A percentile compares a stretch with the other conserved stretches of the same genome.
Conservation (phyloP, 2,113 vertebrate species). For the Maccullochella peelii region DNA sequence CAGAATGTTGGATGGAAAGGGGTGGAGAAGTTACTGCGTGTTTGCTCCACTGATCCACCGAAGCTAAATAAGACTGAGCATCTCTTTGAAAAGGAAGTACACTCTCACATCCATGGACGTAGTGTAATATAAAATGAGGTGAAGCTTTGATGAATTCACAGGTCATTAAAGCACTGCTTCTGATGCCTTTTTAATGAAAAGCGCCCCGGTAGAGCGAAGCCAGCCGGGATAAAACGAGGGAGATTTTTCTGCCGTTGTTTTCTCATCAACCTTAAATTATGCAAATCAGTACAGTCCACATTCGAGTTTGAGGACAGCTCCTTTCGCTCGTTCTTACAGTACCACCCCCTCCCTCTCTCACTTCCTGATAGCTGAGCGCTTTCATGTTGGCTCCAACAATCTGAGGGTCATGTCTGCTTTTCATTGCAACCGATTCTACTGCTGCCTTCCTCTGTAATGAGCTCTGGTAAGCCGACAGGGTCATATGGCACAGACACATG, state of each 20-base stretch:
- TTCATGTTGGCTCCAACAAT: slow-evolving; percentile 72
- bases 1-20: not conserved
- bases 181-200: slow-evolving; percentile 78
- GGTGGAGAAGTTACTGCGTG: slow-evolving; percentile 9
- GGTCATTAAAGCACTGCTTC: slow-evolving; percentile 74
- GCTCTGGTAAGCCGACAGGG: slow-evolving; percentile 58
- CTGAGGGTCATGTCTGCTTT: slow-evolving; percentile 74
- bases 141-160: slow-evolving; percentile 66
- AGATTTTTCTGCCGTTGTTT: slow-evolving; percentile 78
- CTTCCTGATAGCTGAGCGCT: slow-evolving; percentile 45
- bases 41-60: slow-evolving; percentile 32
- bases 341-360: not conserved
- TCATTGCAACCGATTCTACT: slow-evolving; percentile 55
- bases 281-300: slow-evolving; percentile 78
- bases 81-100: slow-evolving; percentile 62
- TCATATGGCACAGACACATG: slow-evolving; percentile 44
- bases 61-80: slow-evolving; percentile 48
- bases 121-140: slow-evolving; percentile 54
- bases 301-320: slow-evolving; percentile 64
- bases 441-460: slow-evolving; percentile 75
- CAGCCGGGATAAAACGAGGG: slow-evolving; percentile 55
- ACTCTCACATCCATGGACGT: slow-evolving; percentile 8
- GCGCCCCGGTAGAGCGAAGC: slow-evolving; percentile 43
- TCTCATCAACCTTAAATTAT: slow-evolving; percentile 87
- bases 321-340: slow-evolving; percentile 13